These are phyloP conservation scores for Aphidius gifuensis DNA, from an alignment of 1,140 invertebrate species.

Conservation along the genomic window DNA sequence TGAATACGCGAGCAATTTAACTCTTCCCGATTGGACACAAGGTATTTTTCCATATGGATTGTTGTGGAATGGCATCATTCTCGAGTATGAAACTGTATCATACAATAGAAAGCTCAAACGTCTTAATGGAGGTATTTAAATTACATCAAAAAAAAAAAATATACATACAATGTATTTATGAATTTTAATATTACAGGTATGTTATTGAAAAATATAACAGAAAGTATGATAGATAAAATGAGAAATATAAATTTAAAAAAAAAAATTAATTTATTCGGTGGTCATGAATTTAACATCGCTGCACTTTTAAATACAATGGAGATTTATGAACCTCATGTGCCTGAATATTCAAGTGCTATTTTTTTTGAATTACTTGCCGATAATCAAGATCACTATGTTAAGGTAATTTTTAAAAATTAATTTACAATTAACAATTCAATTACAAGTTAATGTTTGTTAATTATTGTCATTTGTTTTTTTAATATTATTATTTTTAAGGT, in stretches of 20 bases:
- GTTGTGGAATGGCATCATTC: no score
- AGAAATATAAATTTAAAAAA: slow-evolving; percentile 35
- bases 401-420: slow-evolving; percentile 25
- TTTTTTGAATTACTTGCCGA: slow-evolving; percentile 41
- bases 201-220: slow-evolving; percentile 57
- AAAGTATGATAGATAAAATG: slow-evolving; percentile 46
- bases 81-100: no score
- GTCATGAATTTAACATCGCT: slow-evolving; percentile 70
- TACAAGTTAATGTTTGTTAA: not conserved
- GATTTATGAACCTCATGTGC: slow-evolving; percentile 61
- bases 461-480: not conserved
- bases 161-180: not conserved
- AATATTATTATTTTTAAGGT: slow-evolving; percentile 11
- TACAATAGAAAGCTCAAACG: no score
- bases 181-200: slow-evolving; percentile 43
- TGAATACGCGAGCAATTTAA: no score
- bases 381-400: slow-evolving; percentile 25
- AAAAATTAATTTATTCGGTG: slow-evolving; percentile 63
- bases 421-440: not conserved
- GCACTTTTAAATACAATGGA: slow-evolving; percentile 63
- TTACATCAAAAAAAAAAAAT: not conserved
- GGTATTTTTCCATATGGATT: no score
- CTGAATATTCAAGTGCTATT: slow-evolving; percentile 56
- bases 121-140: not conserved
- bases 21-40: no score